Evolutionary conservation across 2,888 invertebrate species (phyloP).

Genomic region (Acronicta aceris): DNA sequence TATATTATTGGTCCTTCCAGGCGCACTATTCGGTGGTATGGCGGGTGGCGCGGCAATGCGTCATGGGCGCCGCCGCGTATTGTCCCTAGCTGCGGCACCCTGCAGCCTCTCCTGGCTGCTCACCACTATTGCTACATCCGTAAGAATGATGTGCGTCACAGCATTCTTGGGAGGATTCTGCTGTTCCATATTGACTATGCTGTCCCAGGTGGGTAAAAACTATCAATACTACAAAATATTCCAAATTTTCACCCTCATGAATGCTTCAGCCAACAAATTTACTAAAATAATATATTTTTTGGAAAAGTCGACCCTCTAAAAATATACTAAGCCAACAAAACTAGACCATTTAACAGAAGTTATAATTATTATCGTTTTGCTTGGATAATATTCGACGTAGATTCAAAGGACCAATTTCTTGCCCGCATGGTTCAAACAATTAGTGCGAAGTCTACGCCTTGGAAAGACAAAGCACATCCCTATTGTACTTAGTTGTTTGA

Average conservation of each 20-base stretch:
- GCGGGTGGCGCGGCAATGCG: conserved; percentile 93
- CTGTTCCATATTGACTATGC: conserved; percentile 93
- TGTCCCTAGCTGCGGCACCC: conserved; percentile 92
- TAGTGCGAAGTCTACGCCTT: conserved; percentile 49
- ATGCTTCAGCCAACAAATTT: too few species aligned
- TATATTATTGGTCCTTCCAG: conserved; percentile 62
- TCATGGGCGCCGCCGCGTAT: conserved; percentile 91
- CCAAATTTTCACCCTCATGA: too few species aligned
- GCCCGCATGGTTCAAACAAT: conserved; percentile 69
- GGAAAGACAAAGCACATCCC: conserved; percentile 22
- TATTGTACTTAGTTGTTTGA: conserved; percentile 28
- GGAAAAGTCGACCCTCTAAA: background rate
- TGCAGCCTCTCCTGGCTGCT: conserved; percentile 95
- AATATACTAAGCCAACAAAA: conserved; percentile 1
- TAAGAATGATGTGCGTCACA: conserved; percentile 94
- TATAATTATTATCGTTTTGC: conserved; percentile 1
- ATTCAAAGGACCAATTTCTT: conserved; percentile 29
- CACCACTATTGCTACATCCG: conserved; percentile 93
- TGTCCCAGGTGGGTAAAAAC: conserved; percentile 90
- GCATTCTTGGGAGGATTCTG: conserved; percentile 96
- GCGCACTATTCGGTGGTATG: conserved; percentile 93
- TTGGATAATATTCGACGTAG: background rate
- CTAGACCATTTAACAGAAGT: background rate
- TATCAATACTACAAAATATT: too few species aligned
- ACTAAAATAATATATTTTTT: too few species aligned